These are phyloP conservation scores for Chesias legatella DNA, from an alignment of 2,888 invertebrate genomes.

Conservation along the genomic window DNA sequence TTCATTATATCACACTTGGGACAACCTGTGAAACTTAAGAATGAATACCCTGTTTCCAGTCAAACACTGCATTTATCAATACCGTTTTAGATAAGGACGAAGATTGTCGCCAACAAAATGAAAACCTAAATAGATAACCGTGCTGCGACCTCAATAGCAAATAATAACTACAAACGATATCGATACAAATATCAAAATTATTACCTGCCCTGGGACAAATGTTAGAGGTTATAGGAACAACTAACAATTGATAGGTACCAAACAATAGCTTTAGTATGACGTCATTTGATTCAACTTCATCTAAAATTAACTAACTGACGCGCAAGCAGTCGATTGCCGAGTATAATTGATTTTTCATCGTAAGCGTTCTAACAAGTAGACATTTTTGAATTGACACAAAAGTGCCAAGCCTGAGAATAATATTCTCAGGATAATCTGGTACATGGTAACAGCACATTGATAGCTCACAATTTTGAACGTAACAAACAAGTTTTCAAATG, in stretches of 20 bases:
- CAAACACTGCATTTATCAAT: slow-evolving; percentile 22
- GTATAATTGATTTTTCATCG: slow-evolving; percentile 3
- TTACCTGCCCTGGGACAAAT: slow-evolving; percentile 18
- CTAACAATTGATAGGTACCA: slow-evolving; percentile 18
- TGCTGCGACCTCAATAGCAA: slow-evolving; percentile 19
- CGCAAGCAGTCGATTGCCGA: slow-evolving; percentile 21
- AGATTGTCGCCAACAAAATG: slow-evolving; percentile 10
- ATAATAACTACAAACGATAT: slow-evolving; percentile 7
- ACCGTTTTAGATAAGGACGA: slow-evolving; percentile 18
- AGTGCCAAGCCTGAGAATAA: slow-evolving; percentile 12
- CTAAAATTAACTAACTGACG: slow-evolving; percentile 42
- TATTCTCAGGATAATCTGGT: slow-evolving; percentile 16
- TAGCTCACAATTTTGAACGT: slow-evolving; percentile 19
- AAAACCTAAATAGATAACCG: slow-evolving; percentile 23
- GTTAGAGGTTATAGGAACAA: slow-evolving; percentile 21
- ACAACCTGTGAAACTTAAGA: slow-evolving; percentile 20
- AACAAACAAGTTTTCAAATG: slow-evolving; percentile 17
- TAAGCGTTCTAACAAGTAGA: slow-evolving; percentile 4
- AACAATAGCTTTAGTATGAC: slow-evolving; percentile 27
- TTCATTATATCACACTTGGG: slow-evolving; percentile 34
- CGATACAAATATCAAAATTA: slow-evolving; percentile 16
- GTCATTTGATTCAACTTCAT: slow-evolving; percentile 35
- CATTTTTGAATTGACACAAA: slow-evolving; percentile 14
- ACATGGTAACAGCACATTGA: slow-evolving; percentile 18
- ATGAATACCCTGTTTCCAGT: slow-evolving; percentile 12